Evolutionary conservation across 2,888 invertebrate genomes (phyloP).

Genomic region (Chrysina gloriosa): DNA sequence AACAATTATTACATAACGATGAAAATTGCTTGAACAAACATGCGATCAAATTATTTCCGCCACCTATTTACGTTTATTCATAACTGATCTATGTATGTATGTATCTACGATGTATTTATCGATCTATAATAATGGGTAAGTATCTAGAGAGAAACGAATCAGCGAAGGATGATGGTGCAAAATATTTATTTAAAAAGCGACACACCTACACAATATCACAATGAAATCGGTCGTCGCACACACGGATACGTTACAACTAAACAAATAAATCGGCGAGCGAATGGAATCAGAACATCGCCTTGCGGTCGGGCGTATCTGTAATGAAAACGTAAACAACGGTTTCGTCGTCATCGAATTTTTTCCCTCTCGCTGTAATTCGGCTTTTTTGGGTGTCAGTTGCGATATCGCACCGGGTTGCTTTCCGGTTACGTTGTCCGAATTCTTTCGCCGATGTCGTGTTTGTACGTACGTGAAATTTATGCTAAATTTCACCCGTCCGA

Average conservation of each 20-base stretch:
- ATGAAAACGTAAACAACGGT: neutral
- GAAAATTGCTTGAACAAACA: no score
- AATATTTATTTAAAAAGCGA: neutral
- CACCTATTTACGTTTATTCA: no score
- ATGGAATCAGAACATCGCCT: neutral
- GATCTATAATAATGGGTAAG: neutral
- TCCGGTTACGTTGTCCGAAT: no score
- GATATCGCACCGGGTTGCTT: no score
- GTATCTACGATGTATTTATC: no score
- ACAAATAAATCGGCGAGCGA: neutral
- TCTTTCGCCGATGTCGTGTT: neutral
- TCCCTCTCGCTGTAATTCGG: neutral
- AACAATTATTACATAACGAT: no score
- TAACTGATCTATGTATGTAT: no score
- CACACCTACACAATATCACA: neutral
- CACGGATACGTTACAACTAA: neutral
- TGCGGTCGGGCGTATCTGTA: neutral
- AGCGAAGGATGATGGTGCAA: neutral
- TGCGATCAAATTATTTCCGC: no score
- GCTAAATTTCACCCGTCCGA: neutral
- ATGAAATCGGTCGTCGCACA: no score
- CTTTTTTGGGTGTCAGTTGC: no score
- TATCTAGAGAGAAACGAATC: neutral
- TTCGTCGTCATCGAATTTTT: neutral
- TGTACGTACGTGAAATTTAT: slow-evolving; percentile 11